Conservation (phyloP, 1,140 invertebrate species). For the Cydia strobilella region DNA sequence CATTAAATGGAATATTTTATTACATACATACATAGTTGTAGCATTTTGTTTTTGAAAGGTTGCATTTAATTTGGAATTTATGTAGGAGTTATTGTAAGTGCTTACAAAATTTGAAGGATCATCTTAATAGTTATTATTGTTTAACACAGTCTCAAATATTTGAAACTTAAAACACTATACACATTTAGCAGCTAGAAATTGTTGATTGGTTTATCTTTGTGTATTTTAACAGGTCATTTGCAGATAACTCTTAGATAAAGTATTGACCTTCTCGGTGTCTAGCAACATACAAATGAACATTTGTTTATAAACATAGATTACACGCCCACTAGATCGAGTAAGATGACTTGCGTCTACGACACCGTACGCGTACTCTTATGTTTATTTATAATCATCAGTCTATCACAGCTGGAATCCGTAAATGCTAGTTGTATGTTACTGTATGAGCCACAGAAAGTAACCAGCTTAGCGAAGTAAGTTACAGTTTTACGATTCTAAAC, state of each 20-base stretch:
- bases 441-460: background rate
- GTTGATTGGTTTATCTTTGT: background rate
- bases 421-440: background rate
- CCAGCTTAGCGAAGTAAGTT: background rate
- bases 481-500: background rate
- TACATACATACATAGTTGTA: slow-evolving; percentile 21
- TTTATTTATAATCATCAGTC: too few relatives aligned
- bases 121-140: slow-evolving; percentile 10
- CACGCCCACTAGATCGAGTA: background rate
- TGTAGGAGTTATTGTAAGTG: slow-evolving; percentile 15
- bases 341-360: background rate
- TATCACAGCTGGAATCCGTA: background rate
- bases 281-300: background rate
- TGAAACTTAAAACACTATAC: background rate
- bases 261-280: slow-evolving; percentile 16
- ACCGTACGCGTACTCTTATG: background rate
- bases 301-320: slow-evolving; percentile 18
- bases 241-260: slow-evolving; percentile 27
- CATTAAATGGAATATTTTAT: slow-evolving; percentile 25
- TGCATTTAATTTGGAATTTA: slow-evolving; percentile 27
- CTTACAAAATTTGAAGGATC: slow-evolving; percentile 4
- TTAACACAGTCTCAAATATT: background rate
- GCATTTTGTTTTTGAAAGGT: slow-evolving; percentile 17
- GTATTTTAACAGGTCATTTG: slow-evolving; percentile 1
- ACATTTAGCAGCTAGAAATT: background rate